These are phyloP conservation scores for Glareola pratincola DNA, from an alignment of 2,113 vertebrate species.

Conservation along the genomic window DNA sequence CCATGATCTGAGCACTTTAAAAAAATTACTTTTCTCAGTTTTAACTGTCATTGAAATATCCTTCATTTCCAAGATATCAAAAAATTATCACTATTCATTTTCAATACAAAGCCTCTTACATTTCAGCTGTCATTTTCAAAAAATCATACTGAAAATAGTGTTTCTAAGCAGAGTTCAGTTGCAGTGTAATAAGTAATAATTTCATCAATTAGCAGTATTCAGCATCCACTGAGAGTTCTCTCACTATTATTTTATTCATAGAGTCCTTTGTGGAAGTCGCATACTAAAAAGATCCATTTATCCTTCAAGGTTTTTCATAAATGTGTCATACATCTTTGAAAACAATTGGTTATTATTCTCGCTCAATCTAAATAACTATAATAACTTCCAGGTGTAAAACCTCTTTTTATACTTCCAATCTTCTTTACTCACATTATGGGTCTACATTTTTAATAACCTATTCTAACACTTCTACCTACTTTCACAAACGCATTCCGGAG, in stretches of 20 bases:
- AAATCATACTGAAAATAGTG: slow-evolving; percentile 64
- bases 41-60: slow-evolving; percentile 56
- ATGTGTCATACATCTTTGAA: slow-evolving; percentile 47
- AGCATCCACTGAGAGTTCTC: slow-evolving; percentile 63
- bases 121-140: slow-evolving; percentile 63
- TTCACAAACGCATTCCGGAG: background rate
- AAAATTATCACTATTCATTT: slow-evolving; percentile 67
- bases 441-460: slow-evolving; percentile 26
- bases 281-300: slow-evolving; percentile 64
- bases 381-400: slow-evolving; percentile 67
- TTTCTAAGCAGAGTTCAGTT: slow-evolving; percentile 63
- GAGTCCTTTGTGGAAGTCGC: slow-evolving; percentile 61
- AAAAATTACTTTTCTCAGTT: slow-evolving; percentile 17
- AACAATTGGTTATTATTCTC: slow-evolving; percentile 66
- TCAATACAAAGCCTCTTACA: slow-evolving; percentile 63
- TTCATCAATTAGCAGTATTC: slow-evolving; percentile 68
- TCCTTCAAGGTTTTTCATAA: slow-evolving; percentile 67
- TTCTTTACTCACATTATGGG: background rate
- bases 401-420: slow-evolving; percentile 8
- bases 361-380: slow-evolving; percentile 58
- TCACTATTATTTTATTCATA: slow-evolving; percentile 71
- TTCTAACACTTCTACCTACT: slow-evolving; percentile 21
- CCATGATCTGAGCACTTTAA: slow-evolving; percentile 4
- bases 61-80: slow-evolving; percentile 58
- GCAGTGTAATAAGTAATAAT: slow-evolving; percentile 67